These are phyloP conservation scores for Panthera leo DNA, from an alignment of 2,113 vertebrate species.

Conservation along the genomic window DNA sequence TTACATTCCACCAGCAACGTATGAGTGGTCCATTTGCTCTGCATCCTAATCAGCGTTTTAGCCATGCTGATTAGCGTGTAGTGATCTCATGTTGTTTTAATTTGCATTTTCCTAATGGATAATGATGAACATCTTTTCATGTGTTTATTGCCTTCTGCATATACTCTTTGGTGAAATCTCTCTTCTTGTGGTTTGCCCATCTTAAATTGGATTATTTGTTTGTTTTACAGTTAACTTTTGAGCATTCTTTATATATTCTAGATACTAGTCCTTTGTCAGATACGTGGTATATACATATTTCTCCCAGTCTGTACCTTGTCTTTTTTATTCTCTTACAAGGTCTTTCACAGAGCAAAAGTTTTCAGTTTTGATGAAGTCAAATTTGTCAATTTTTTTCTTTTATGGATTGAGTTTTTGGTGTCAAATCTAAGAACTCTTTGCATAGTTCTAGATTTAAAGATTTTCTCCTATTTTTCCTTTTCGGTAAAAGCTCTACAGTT, in stretches of 20 bases:
- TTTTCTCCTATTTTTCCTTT: not conserved
- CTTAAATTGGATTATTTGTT: not conserved
- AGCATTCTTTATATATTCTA: not conserved
- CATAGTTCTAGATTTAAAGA: not conserved
- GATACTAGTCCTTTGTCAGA: not conserved
- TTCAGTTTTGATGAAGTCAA: not conserved
- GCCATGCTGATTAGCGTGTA: not conserved
- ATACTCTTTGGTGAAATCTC: not conserved
- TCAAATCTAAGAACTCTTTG: conserved; percentile 3
- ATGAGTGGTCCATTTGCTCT: not conserved
- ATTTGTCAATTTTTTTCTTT: not conserved
- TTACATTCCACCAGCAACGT: not conserved
- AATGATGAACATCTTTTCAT: not conserved
- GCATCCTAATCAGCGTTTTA: not conserved
- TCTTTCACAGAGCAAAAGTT: not conserved
- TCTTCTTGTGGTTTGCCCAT: not conserved
- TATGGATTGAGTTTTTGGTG: not conserved
- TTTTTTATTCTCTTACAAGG: not conserved
- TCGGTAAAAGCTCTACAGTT: not conserved
- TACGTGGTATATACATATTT: not conserved
- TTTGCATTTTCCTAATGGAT: not conserved
- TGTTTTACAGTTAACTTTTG: not conserved
- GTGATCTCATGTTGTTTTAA: not conserved
- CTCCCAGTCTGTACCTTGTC: not conserved
- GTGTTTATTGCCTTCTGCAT: not conserved